Percentiles rank a stretch among this genome's conserved stretches.
Evolutionary conservation across 2,888 invertebrate genomes (phyloP).

Genomic region (Euzetes globulus): DNA sequence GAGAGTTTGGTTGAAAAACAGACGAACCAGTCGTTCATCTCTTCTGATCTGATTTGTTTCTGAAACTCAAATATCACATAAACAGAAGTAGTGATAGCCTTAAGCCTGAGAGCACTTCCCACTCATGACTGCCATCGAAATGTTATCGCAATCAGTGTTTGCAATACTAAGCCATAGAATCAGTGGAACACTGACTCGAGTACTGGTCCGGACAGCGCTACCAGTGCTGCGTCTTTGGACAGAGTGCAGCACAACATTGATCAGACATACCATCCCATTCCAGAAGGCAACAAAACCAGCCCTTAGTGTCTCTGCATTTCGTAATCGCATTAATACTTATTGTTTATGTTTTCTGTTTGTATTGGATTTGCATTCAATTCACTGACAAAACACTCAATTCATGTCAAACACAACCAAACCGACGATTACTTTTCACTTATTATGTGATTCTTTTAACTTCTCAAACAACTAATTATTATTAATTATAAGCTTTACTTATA

Average conservation of each 20-base stretch:
- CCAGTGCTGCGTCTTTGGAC: neutral
- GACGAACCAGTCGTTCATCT: neutral
- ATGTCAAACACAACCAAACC: too few relatives aligned
- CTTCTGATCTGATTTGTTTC: neutral
- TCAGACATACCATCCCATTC: neutral
- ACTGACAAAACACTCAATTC: too few relatives aligned
- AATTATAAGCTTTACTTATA: too few relatives aligned
- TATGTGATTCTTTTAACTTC: too few relatives aligned
- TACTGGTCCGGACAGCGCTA: neutral
- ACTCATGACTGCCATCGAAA: constrained; percentile 21
- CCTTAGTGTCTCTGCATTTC: neutral
- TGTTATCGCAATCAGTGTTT: neutral
- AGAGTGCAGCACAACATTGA: constrained; percentile 18
- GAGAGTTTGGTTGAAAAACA: neutral
- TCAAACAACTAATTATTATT: too few relatives aligned
- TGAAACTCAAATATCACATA: neutral
- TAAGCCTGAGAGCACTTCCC: constrained; percentile 13
- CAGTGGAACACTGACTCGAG: neutral
- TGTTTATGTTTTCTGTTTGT: neutral
- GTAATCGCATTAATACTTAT: constrained; percentile 14
- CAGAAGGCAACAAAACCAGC: neutral
- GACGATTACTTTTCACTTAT: too few relatives aligned
- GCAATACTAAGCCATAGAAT: neutral
- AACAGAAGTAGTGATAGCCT: constrained; percentile 10
- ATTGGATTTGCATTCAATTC: too few relatives aligned